Evolutionary conservation across 2,888 invertebrate genomes (phyloP).

Genomic region (Metallyticus violacea): DNA sequence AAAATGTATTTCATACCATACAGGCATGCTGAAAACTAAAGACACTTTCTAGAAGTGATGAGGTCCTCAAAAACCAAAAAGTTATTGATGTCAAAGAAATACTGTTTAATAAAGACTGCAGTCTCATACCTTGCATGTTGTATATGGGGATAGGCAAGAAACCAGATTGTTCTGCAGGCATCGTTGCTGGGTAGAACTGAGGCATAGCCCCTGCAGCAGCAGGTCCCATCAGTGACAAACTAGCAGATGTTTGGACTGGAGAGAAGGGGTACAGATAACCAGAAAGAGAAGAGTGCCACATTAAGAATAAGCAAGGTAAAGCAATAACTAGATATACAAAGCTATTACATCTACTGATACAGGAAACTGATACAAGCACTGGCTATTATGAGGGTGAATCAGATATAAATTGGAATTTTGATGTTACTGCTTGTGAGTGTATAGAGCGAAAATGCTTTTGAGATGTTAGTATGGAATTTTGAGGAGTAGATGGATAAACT

Average conservation of each 20-base stretch:
- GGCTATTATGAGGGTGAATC: too few relatives aligned
- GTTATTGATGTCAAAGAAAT: too few relatives aligned
- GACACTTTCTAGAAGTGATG: not conserved
- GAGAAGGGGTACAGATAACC: not conserved
- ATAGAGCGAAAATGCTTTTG: too few relatives aligned
- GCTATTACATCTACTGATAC: not conserved
- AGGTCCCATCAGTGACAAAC: constrained; percentile 28
- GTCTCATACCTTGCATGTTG: constrained; percentile 59
- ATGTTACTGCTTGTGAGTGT: too few relatives aligned
- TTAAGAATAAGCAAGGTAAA: not conserved
- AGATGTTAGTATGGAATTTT: too few relatives aligned
- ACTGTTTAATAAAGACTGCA: not conserved
- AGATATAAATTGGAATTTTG: too few relatives aligned
- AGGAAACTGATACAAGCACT: not conserved
- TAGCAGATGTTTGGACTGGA: constrained; percentile 24
- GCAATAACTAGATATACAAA: not conserved
- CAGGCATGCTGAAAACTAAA: too few relatives aligned
- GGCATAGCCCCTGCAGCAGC: constrained; percentile 39
- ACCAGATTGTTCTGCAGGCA: constrained; percentile 48
- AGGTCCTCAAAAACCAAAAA: not conserved
- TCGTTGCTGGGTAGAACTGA: constrained; percentile 21
- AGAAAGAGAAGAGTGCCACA: not conserved
- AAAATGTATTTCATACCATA: not conserved
- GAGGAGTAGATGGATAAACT: too few relatives aligned
- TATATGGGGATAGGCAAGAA: constrained; percentile 50